Base-by-base conservation (phyloP, 2,888 invertebrate species). In the Lepidocyrtinus sp. region DNA sequence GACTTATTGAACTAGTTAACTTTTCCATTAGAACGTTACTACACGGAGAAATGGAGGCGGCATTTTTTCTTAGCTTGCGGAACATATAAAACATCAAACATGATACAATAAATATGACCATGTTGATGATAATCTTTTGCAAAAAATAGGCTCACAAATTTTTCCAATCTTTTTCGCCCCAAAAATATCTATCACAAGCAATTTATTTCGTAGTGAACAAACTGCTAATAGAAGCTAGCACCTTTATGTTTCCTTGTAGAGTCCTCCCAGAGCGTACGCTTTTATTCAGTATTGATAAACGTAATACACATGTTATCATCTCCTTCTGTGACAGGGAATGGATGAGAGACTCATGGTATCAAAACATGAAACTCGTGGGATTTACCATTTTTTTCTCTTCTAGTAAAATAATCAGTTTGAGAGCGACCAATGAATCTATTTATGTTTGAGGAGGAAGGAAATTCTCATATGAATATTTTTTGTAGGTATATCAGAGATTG, bases 321-420 rank as follows among this genome's bases (percentile, higher is more conserved):
- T 64, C 27, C 61, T 45, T 36, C 15, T 63, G 71, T 80, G 80
- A 80, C 80, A 80, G 75, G 61, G 75, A 80, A 75, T 80, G 45
- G 71, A 80, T 79, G 80, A 80, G 80, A 80, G 80, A 80, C 71
- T 75, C 80, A 80, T 80, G 80, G 75, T 70, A 75, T 80, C 75
- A 80, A 80, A 80, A 80, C 80, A 80, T 80, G 74, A 80, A 80
- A 80, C 79, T 80, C 79, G 79, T 80, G 79, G 79, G 79, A 80
- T 75, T 70, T 71, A 68, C 24, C 27, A 36, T 19, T 27, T 73
- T 21, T 69, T n/a, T 67, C n/a, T 27, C 19, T 45, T 45, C 55
- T 55, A 55, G n/a, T 55, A 2, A 55, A 36, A 36, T n/a, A 55
- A 55, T 55, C 55, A 55, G 55, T 55, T 55, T 12, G 5, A 55